A percentile compares a stretch with the other conserved stretches of the same genome.
Evolutionary conservation across 2,888 invertebrate species (phyloP).

Genomic region (Volucella bombylans): DNA sequence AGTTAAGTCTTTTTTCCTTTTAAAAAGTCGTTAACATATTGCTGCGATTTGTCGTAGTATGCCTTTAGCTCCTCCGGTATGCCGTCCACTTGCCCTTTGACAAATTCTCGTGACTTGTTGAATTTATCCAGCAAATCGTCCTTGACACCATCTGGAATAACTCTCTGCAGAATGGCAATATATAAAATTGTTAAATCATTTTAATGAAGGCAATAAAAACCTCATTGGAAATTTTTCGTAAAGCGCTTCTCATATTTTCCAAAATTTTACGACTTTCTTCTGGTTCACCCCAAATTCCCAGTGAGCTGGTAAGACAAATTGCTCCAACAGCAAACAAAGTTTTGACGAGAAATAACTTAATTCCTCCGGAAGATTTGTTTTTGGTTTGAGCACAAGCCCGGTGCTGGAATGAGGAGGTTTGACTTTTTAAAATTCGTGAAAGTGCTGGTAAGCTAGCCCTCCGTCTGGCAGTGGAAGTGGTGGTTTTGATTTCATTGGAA

Average conservation of each 20-base stretch:
- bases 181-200: not conserved
- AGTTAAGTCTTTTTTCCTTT: constrained; percentile 29
- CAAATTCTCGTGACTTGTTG: constrained; percentile 12
- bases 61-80: constrained; percentile 43
- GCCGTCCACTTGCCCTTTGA: constrained; percentile 23
- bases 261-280: constrained; percentile 34
- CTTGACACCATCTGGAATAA: constrained; percentile 1
- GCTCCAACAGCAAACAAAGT: constrained; percentile 42
- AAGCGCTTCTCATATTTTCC: not conserved
- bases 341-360: constrained; percentile 42
- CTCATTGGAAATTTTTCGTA: constrained; percentile 29
- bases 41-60: constrained; percentile 40
- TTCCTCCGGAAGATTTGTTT: constrained; percentile 16
- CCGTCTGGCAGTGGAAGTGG: not conserved
- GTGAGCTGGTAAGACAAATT: constrained; percentile 20
- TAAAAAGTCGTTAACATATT: constrained; percentile 41
- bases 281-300: constrained; percentile 59
- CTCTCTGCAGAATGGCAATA: constrained; percentile 12
- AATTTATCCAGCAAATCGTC: constrained; percentile 12
- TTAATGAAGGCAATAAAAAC: constrained; percentile 3
- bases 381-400: constrained; percentile 7
- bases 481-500: constrained; percentile 9
- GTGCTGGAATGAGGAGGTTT: constrained; percentile 41
- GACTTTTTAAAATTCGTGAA: constrained; percentile 15
- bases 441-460: constrained; percentile 26